Percentiles rank a stretch among this genome's conserved stretches.
These are phyloP conservation scores for Thymelicus sylvestris DNA, from an alignment of 2,888 invertebrate genomes.

Conservation along the genomic window DNA sequence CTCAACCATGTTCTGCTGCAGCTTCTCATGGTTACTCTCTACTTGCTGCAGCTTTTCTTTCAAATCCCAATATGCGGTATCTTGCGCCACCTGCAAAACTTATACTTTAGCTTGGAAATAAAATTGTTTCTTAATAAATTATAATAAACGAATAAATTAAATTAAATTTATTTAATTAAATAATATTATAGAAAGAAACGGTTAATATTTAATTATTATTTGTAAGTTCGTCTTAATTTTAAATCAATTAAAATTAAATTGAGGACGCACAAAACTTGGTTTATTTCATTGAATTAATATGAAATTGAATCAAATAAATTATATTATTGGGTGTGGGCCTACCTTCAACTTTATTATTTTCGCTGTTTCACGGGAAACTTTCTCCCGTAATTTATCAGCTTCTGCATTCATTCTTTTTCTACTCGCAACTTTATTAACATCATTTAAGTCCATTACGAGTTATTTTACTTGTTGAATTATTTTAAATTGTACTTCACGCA, in stretches of 20 bases:
- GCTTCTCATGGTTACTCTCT: constrained; percentile 66
- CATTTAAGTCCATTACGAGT: constrained; percentile 58
- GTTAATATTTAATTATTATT: too few relatives aligned
- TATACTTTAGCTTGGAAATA: neutral
- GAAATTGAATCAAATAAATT: too few relatives aligned
- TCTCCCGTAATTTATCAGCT: constrained; percentile 66
- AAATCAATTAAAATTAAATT: too few relatives aligned
- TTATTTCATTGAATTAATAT: too few relatives aligned
- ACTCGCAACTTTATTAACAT: constrained; percentile 61
- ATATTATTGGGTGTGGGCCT: constrained; percentile 14
- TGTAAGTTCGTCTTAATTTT: too few relatives aligned
- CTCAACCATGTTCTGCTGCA: constrained; percentile 75
- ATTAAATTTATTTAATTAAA: too few relatives aligned
- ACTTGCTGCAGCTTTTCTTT: constrained; percentile 66
- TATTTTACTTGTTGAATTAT: neutral
- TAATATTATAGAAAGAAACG: too few relatives aligned
- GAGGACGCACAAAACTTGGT: too few relatives aligned
- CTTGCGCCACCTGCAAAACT: constrained; percentile 67
- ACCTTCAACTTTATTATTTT: constrained; percentile 74
- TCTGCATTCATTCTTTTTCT: constrained; percentile 65
- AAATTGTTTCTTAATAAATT: too few relatives aligned
- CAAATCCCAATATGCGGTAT: constrained; percentile 73
- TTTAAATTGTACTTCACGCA: neutral
- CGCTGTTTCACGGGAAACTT: constrained; percentile 64
- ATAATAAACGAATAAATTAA: too few relatives aligned